These are phyloP conservation scores for Chouioia cunea DNA, from an alignment of 2,888 invertebrate genomes.

Conservation along the genomic window DNA sequence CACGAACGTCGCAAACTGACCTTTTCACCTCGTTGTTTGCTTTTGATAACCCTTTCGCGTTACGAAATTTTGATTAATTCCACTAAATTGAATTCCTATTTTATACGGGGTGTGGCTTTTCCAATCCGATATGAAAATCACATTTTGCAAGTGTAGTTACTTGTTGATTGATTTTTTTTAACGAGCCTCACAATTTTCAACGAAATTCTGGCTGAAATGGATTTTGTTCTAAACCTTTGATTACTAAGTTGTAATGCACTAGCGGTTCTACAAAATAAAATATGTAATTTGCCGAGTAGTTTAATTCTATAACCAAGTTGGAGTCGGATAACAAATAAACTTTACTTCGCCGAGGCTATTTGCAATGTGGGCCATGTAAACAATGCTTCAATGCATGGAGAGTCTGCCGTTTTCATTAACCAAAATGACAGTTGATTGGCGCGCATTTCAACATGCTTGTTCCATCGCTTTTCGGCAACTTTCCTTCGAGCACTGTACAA, in stretches of 20 bases:
- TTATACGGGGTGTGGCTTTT: too few species aligned
- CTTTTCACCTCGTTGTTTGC: too few species aligned
- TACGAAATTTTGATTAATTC: too few species aligned
- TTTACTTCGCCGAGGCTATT: conserved; percentile 50
- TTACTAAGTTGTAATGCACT: neutral
- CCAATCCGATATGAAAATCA: too few species aligned
- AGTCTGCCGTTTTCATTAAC: conserved; percentile 26
- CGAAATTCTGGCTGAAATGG: conserved; percentile 12
- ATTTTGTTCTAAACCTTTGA: neutral
- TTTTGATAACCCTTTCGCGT: too few species aligned
- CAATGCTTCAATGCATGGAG: conserved; percentile 11
- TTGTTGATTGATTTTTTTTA: too few species aligned
- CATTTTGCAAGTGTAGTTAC: too few species aligned
- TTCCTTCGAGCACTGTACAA: neutral
- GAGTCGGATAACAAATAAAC: conserved; percentile 52
- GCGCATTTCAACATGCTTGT: conserved; percentile 16
- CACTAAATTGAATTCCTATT: too few species aligned
- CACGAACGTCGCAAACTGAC: too few species aligned
- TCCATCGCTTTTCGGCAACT: neutral
- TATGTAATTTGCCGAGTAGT: conserved; percentile 8
- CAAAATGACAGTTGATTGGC: conserved; percentile 36
- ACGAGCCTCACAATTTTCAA: neutral
- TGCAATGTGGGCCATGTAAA: conserved; percentile 44
- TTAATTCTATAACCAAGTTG: conserved; percentile 23
- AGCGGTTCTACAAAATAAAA: neutral